Conservation (phyloP, 1,140 invertebrate genomes). For the Pygmarrhopalites habei region DNA sequence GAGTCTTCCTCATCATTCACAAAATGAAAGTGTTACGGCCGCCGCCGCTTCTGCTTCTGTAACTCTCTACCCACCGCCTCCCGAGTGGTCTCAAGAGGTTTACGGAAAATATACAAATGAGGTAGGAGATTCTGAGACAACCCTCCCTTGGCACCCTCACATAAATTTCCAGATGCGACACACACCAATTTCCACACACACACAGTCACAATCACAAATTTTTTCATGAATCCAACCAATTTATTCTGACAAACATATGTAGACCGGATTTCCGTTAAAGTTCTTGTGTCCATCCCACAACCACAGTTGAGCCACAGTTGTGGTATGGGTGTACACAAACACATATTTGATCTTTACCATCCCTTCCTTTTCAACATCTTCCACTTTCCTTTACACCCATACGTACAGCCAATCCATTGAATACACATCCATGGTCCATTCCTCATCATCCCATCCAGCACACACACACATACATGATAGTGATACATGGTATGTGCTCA, state of each 20-base stretch:
- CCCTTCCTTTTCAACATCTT: no score
- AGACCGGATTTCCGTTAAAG: no score
- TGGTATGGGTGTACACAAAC: no score
- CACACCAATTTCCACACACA: not conserved
- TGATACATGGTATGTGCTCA: no score
- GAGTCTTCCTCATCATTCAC: not conserved
- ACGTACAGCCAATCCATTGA: no score
- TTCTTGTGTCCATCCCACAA: no score
- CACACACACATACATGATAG: no score
- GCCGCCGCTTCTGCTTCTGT: not conserved
- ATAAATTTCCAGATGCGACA: not conserved
- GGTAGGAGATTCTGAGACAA: not conserved
- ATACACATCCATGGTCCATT: no score
- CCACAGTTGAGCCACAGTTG: no score
- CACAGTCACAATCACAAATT: not conserved
- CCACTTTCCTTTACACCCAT: no score
- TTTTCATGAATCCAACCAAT: not conserved
- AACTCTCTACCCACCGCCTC: conserved; percentile 9
- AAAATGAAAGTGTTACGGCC: not conserved
- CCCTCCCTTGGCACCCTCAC: not conserved
- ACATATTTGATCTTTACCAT: no score
- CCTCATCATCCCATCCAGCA: no score
- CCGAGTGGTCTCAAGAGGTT: conserved; percentile 22
- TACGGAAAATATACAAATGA: conserved; percentile 5
- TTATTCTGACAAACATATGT: not conserved